These are phyloP conservation scores for Drosophila bocqueti DNA, from an alignment of 1,140 invertebrate genomes.

Conservation along the genomic window DNA sequence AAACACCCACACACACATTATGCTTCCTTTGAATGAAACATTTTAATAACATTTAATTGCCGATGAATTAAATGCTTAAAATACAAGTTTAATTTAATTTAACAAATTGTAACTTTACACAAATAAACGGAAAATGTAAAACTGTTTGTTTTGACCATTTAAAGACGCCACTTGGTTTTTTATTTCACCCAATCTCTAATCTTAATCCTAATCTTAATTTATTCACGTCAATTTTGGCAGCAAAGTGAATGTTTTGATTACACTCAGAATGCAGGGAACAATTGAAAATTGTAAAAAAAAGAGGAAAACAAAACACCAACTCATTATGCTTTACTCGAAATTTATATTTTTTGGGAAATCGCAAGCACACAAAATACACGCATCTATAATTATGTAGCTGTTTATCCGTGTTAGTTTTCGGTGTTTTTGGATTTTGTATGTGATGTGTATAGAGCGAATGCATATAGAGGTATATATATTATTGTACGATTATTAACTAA, in stretches of 20 bases:
- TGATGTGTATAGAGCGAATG: slow-evolving; percentile 74
- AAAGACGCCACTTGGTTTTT: slow-evolving; percentile 50
- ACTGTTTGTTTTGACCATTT: slow-evolving; percentile 56
- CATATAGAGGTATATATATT: slow-evolving; percentile 67
- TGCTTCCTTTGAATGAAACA: slow-evolving; percentile 83
- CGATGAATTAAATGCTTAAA: slow-evolving; percentile 59
- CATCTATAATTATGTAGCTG: slow-evolving; percentile 72
- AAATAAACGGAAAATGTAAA: slow-evolving; percentile 71
- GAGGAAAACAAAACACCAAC: slow-evolving; percentile 32
- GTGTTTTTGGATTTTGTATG: slow-evolving; percentile 69
- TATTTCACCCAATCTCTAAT: slow-evolving; percentile 40
- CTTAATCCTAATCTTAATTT: slow-evolving; percentile 22
- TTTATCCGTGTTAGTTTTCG: slow-evolving; percentile 79
- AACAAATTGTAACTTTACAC: slow-evolving; percentile 71
- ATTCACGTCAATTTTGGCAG: slow-evolving; percentile 40
- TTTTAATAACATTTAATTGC: slow-evolving; percentile 75
- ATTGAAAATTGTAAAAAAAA: slow-evolving; percentile 80
- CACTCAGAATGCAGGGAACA: slow-evolving; percentile 81
- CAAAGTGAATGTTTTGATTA: slow-evolving; percentile 58
- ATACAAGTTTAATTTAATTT: slow-evolving; percentile 68
- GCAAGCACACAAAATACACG: slow-evolving; percentile 38
- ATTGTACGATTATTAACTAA: slow-evolving; percentile 77
- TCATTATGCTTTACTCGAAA: slow-evolving; percentile 35
- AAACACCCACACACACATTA: slow-evolving; percentile 60
- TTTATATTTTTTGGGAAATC: slow-evolving; percentile 23